Base-by-base conservation (phyloP, 2,113 vertebrate species). In the Eulemur macaco region DNA sequence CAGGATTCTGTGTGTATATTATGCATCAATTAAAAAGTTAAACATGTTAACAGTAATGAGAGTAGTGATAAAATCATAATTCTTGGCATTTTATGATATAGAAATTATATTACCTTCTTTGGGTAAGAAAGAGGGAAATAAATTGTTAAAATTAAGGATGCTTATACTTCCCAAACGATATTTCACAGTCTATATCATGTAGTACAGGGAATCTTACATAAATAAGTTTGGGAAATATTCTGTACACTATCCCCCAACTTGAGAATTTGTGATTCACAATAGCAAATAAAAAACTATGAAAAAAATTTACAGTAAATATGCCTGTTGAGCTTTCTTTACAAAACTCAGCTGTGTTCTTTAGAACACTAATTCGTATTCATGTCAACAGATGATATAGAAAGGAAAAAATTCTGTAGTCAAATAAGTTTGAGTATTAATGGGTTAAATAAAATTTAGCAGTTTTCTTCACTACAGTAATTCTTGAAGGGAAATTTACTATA, bases 81-180 rank as follows among this genome's bases (percentile, higher is more conserved):
- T 80, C 27, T 93, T 20, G 42, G 4, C 10, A 85, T 82, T 81
- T 96, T 34, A n/a, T 96, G 21, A 88, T 84, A n/a, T 39, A 42
- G 21, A 73, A 76, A 81, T 74, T 90, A 37, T 66, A 60, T 68
- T 10, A 60, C 1, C 3, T 93, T 96, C 64, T 86, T 37, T 91
- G 37, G 17, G 11, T 82, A 78, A 96, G 10, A 89, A 91, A 66
- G 31, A 76, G 12, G 52, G 8, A 71, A 54, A 81, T 68, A 92
- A 86, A 81, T 77, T 64, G 17, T 90, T 42, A 93, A 97, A 87
- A 68, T 18, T 89, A 73, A 77, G 17, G 73, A 58, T 56, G 63
- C 39, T 86, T 83, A 66, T n/a, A 56, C 31, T 34, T 89, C 8
- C 20, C n/a, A 82, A 77, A 8, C 29, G 73, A 6, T 39, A 74